phyloP scores from a whole-genome alignment of 2,797 vertebrate genomes.

The Hydrolagus colliei region DNA sequence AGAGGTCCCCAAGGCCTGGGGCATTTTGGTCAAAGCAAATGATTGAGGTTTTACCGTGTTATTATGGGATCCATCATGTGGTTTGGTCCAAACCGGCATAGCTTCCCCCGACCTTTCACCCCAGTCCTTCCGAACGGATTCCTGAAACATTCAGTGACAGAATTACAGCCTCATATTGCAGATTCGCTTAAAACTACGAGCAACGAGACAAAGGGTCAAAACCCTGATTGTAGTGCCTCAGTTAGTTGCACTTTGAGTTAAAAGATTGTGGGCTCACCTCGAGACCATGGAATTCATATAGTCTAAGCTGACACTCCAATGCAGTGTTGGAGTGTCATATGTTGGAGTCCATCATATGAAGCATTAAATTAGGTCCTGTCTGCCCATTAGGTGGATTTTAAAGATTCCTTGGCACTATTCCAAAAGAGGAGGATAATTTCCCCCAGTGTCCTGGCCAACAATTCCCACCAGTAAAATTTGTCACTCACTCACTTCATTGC shows the following conservation, averaged over 20 bases:
- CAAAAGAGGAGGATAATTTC: background rate
- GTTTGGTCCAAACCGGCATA: conserved; percentile 74
- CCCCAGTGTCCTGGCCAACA: background rate
- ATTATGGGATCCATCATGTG: conserved; percentile 66
- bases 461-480: background rate
- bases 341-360: background rate
- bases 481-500: background rate
- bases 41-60: conserved; percentile 63
- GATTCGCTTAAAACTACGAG: no score
- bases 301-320: background rate
- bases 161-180: conserved; percentile 28
- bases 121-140: conserved; percentile 78
- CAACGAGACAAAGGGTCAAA: no score
- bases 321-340: background rate
- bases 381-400: background rate
- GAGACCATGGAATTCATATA: no score
- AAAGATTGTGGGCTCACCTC: no score
- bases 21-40: background rate
- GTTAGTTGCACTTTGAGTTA: no score
- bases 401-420: background rate
- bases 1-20: background rate
- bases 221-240: no score
- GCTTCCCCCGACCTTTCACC: conserved; percentile 66
- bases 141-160: conserved; percentile 40
- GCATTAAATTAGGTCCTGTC: background rate